These are phyloP conservation scores for Agriopis aurantiaria DNA, from an alignment of 2,888 invertebrate species.

Conservation along the genomic window DNA sequence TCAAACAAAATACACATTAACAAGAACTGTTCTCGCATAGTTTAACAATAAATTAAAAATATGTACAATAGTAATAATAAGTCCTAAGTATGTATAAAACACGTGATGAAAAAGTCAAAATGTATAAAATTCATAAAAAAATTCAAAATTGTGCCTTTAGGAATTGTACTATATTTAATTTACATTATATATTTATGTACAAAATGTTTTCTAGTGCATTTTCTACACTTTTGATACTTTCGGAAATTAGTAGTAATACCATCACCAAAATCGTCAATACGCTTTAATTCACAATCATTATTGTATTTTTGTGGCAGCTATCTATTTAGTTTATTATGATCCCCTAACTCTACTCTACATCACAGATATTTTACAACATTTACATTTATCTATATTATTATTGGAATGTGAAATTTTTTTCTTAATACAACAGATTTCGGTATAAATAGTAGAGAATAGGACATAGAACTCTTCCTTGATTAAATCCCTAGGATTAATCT, in stretches of 20 bases:
- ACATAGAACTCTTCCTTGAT: slow-evolving; percentile 4
- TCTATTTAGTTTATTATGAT: slow-evolving; percentile 28
- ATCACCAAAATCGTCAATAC: slow-evolving; percentile 7
- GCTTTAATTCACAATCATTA: slow-evolving; percentile 12
- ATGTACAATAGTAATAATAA: slow-evolving; percentile 53
- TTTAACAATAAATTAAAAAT: slow-evolving; percentile 67
- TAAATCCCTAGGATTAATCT: not conserved
- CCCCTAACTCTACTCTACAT: slow-evolving; percentile 53
- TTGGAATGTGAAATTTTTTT: slow-evolving; percentile 42
- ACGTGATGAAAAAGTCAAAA: slow-evolving; percentile 40
- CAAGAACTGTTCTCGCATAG: slow-evolving; percentile 57
- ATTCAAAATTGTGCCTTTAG: slow-evolving; percentile 59
- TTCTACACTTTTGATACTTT: not conserved
- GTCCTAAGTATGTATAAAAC: slow-evolving; percentile 38
- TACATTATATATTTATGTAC: slow-evolving; percentile 11
- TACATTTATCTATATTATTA: slow-evolving; percentile 36
- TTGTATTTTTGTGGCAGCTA: slow-evolving; percentile 28
- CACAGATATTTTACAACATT: slow-evolving; percentile 68
- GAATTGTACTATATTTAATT: slow-evolving; percentile 61
- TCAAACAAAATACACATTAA: slow-evolving; percentile 78
- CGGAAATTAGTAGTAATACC: slow-evolving; percentile 16
- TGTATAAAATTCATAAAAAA: slow-evolving; percentile 39
- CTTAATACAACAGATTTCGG: not conserved
- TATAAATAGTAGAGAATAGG: not conserved
- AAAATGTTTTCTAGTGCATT: slow-evolving; percentile 4